Percentiles rank a stretch among this genome's conserved stretches.
Evolutionary conservation across 2,113 vertebrate genomes (phyloP).

Genomic region (Calidris pugnax): DNA sequence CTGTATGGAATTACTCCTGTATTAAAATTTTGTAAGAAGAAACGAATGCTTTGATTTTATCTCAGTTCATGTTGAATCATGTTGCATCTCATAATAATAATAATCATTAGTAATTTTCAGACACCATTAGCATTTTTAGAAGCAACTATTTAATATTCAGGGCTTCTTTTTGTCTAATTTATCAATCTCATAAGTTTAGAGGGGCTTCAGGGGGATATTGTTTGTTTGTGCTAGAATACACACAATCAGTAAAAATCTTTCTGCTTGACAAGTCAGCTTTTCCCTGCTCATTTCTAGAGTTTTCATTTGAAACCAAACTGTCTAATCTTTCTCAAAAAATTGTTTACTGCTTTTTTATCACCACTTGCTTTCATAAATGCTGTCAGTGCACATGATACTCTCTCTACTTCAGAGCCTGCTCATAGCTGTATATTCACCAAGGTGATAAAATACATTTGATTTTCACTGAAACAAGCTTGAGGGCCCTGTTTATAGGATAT

Average conservation of each 20-base stretch:
- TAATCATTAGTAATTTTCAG: background rate
- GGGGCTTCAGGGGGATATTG: background rate
- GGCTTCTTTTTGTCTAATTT: background rate
- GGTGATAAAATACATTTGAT: constrained; percentile 35
- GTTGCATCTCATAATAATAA: background rate
- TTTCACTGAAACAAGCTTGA: constrained; percentile 12
- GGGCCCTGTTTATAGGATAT: background rate
- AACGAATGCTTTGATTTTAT: background rate
- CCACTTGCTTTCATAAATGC: constrained; percentile 3
- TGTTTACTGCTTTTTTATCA: constrained; percentile 15
- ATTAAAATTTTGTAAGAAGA: background rate
- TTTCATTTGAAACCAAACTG: constrained; percentile 5
- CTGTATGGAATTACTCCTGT: background rate
- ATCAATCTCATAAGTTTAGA: background rate
- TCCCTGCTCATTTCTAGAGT: background rate
- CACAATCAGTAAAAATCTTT: background rate
- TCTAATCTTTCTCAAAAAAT: background rate
- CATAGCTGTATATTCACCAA: background rate
- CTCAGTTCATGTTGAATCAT: background rate
- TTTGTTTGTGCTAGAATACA: background rate
- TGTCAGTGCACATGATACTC: background rate
- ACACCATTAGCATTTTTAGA: background rate
- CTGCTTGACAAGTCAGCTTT: background rate
- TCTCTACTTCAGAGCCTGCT: constrained; percentile 12
- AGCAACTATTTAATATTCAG: background rate